These are phyloP conservation scores for Phrynocephalus guinanensis DNA, from an alignment of 2,797 vertebrate species.

Conservation along the genomic window DNA sequence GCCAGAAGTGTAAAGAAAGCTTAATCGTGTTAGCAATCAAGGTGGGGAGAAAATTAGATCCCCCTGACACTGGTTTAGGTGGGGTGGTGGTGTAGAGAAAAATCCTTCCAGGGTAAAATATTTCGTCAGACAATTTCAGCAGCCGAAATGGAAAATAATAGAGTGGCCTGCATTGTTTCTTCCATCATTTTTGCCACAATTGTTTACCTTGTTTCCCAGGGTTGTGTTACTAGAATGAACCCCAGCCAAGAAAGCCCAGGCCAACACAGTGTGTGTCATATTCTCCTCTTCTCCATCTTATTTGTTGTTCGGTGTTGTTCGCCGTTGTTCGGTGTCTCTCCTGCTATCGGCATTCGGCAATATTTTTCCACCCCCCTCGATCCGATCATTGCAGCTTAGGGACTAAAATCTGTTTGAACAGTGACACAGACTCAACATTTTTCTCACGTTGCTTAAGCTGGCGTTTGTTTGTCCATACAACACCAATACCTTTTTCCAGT, in stretches of 20 bases:
- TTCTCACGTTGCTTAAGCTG: background rate
- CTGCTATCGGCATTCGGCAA: background rate
- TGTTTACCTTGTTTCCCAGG: slow-evolving; percentile 25
- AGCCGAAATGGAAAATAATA: slow-evolving; percentile 57
- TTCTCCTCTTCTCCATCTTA: slow-evolving; percentile 5
- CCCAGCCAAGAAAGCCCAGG: background rate
- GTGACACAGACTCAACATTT: background rate
- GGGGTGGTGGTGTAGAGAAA: background rate
- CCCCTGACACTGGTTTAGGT: slow-evolving; percentile 16
- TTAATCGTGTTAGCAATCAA: slow-evolving; percentile 40
- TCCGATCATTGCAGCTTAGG: background rate
- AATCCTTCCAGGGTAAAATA: slow-evolving; percentile 13
- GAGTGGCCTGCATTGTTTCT: slow-evolving; percentile 27
- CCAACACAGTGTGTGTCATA: background rate
- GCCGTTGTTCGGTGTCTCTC: background rate
- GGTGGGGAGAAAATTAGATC: slow-evolving; percentile 21
- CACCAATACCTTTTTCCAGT: background rate
- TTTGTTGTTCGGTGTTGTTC: too few relatives aligned
- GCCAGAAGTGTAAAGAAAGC: slow-evolving; percentile 19
- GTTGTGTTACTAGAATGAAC: slow-evolving; percentile 27
- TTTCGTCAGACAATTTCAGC: slow-evolving; percentile 46
- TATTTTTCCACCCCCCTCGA: accelerated
- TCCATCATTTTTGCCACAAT: slow-evolving; percentile 29
- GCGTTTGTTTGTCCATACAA: background rate
- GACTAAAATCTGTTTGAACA: background rate